Evolutionary conservation across 64 coral and sea anemone genomes (phyloP), one percentile per base, ranked within the genome.

Genomic region (Cladopsammia gracilis): DNA sequence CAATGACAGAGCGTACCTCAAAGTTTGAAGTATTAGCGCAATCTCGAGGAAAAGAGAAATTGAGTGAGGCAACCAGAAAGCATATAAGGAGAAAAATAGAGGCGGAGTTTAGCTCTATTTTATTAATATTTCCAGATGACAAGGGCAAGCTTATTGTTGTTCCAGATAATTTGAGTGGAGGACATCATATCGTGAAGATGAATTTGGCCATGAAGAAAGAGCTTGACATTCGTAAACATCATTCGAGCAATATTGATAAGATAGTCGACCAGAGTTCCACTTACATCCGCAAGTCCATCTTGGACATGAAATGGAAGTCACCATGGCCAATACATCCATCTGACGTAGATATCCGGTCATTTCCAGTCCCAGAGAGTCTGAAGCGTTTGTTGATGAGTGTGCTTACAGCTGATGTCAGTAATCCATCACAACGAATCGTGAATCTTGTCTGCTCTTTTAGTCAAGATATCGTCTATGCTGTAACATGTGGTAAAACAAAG

Each of bases 81-180:
- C 89, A 91, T 52, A 91, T 83, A 51, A 61, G 77, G 46, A 66
- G 89, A 72, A 91, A 91, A 65, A 18, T 91, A 73, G 77, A 91
- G 26, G 52, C 59, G 23, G 75, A 90, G 62, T 70, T 90, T 79
- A 75, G 88, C 19, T 67, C 75, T 12, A 54, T 22, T 42, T 54
- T 90, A 62, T 34, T 61, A 70, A 90, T 90, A 45, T 90, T 90
- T 80, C 88, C 76, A 69, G 75, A 80, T 79, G 47, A 90, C 72
- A 79, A 78, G 15, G 88, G 75, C 14, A 90, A 79, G 62, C 46
- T 86, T n/a, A 23, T 86, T 18, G 83, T 86, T 51, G 48, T 86
- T 64, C 64, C 83, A 48, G 64, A 64, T 11, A 79, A 70, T 62
- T 6, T 90, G 25, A 75, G 48, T 80, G 19, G n/a, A 68, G 10